A percentile compares a stretch with the other conserved stretches of the same genome.
Evolutionary conservation across 2,888 invertebrate genomes (phyloP).

Genomic region (Linnaemya tessellans): DNA sequence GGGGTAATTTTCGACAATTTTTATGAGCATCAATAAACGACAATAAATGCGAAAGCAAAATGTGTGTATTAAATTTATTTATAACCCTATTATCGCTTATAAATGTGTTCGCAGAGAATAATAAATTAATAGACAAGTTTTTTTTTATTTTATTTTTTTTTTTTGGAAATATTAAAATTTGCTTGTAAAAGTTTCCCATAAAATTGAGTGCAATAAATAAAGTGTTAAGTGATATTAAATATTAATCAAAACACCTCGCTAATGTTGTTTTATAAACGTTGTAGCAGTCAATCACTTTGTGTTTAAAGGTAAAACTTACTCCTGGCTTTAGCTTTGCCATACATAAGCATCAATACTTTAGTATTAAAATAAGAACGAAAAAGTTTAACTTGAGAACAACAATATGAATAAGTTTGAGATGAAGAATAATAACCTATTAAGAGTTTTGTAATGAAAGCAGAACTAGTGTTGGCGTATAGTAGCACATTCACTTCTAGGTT

Average conservation of each 20-base stretch:
- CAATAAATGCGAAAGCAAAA: slow-evolving; percentile 46
- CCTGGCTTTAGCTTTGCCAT: too few species aligned
- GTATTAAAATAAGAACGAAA: too few species aligned
- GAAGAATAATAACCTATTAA: too few species aligned
- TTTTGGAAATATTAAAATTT: neutral
- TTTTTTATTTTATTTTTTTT: neutral
- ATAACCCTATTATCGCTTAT: neutral
- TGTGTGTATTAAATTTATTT: slow-evolving; percentile 46
- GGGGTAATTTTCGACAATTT: slow-evolving; percentile 66
- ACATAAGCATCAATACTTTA: too few species aligned
- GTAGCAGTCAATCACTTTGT: too few species aligned
- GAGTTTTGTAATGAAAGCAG: too few species aligned
- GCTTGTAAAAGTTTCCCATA: slow-evolving; percentile 11
- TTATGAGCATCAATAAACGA: slow-evolving; percentile 68
- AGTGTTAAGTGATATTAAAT: slow-evolving; percentile 7
- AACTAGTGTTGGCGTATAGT: too few species aligned
- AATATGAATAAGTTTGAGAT: too few species aligned
- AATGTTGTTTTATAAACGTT: too few species aligned
- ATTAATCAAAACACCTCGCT: neutral
- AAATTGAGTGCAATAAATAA: slow-evolving; percentile 7
- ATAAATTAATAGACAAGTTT: slow-evolving; percentile 31
- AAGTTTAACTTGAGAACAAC: too few species aligned
- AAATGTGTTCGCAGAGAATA: neutral
- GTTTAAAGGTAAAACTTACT: too few species aligned
- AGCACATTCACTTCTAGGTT: too few species aligned